Base-by-base conservation (phyloP, 2,797 vertebrate genomes). In the Carapus acus region DNA sequence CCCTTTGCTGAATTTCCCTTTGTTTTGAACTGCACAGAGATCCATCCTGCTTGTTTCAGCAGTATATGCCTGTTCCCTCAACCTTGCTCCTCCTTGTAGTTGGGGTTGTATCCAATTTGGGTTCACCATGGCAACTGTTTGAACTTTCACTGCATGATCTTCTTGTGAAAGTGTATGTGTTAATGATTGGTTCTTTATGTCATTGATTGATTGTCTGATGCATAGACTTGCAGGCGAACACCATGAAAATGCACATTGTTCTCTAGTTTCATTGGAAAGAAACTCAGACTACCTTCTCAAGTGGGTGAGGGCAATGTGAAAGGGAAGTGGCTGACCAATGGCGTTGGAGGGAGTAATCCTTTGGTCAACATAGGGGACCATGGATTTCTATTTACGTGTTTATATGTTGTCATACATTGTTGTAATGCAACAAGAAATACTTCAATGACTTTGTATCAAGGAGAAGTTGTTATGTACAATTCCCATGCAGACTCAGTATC, bases 31-130 rank as follows among this genome's bases (percentile, higher is more conserved):
- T 53, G 46, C 68, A 65, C 45, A 51, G 37, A 64, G 55, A 49
- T 29, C 53, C 52, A 16, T 47, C 77, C 63, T 58, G 81, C 80
- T 82, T 76, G 82, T 8, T 65, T 16, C 53, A 58, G 16, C 63
- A 22, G 46, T 50, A 43, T 53, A 42, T 68, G 43, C 57, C 47
- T 9, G n/a, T 58, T 47, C 62, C 3, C 49, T 34, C 34, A 41
- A 15, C 11, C 50, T 37, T 17, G 17, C 16, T 24, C 20, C 12
- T 45, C 50, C 60, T 57, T 53, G 53, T 69, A 37, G 39, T 33
- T 36, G 41, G 15, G 43, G 27, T 66, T 43, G 6, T 67, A 50
- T 19, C 39, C 58, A 49, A 44, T 22, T 17, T 2, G 13, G 15
- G 9, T 16, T 55, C 36, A 39, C 31, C 58, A 36, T 48, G 45